phyloP scores from a whole-genome alignment of 2,888 invertebrate species.

The Halictus ligatus region DNA sequence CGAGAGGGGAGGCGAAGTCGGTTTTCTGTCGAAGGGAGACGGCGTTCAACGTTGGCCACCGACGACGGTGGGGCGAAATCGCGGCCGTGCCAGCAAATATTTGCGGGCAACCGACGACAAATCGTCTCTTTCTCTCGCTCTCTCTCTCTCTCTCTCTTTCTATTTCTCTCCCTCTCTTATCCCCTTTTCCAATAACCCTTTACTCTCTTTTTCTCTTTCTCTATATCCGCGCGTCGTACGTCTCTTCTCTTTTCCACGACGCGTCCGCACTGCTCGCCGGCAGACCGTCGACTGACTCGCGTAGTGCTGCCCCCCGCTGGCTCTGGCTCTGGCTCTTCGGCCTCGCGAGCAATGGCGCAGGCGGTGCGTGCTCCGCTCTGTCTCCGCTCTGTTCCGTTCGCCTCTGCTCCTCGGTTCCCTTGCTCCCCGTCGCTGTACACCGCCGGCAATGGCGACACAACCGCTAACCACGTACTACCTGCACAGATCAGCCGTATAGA shows the following conservation, averaged over 20 bases:
- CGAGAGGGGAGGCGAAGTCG: not conserved
- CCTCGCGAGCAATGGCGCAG: constrained; percentile 30
- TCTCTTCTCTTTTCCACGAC: constrained; percentile 41
- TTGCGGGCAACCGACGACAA: constrained; percentile 49
- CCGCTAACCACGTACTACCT: constrained; percentile 13
- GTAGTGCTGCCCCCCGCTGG: constrained; percentile 73
- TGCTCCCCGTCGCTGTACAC: constrained; percentile 10
- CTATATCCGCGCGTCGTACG: not conserved
- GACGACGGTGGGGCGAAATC: constrained; percentile 56
- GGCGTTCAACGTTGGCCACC: constrained; percentile 54
- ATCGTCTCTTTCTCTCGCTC: constrained; percentile 15
- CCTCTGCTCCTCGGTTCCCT: not conserved
- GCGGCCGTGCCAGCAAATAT: constrained; percentile 62
- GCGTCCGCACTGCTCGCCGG: constrained; percentile 81
- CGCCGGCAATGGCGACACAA: constrained; percentile 58
- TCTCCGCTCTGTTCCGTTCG: not conserved
- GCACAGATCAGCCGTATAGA: not conserved
- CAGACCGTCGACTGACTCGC: constrained; percentile 83
- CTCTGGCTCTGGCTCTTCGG: constrained; percentile 15
- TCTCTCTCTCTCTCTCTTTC: not conserved
- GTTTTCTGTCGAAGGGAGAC: constrained; percentile 39
- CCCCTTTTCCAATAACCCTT: too few relatives aligned
- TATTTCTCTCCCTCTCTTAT: not conserved
- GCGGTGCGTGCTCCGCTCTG: not conserved
- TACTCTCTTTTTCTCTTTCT: not conserved